These are phyloP conservation scores for Geothlypis trichas DNA, from an alignment of 2,113 vertebrate species.

Conservation along the genomic window DNA sequence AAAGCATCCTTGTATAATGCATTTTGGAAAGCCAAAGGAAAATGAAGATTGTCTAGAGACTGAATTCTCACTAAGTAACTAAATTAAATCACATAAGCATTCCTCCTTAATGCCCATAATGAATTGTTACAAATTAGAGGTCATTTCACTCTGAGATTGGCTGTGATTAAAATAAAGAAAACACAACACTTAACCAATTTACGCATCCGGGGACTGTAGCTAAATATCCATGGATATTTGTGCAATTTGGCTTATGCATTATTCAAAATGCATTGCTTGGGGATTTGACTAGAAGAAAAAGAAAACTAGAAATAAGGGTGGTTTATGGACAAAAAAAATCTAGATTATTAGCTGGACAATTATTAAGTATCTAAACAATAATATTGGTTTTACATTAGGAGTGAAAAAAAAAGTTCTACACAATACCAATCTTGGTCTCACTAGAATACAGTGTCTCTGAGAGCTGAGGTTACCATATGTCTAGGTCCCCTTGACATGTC, in stretches of 20 bases:
- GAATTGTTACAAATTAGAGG: conserved; percentile 36
- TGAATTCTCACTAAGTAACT: conserved; percentile 30
- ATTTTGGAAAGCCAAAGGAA: conserved; percentile 53
- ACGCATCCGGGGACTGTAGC: background rate
- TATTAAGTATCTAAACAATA: background rate
- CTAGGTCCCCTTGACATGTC: background rate
- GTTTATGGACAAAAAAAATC: background rate
- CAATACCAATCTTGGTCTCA: background rate
- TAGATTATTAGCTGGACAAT: background rate
- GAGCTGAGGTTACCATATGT: background rate
- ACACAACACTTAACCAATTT: background rate
- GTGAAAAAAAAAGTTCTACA: background rate
- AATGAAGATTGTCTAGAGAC: conserved; percentile 48
- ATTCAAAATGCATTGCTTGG: background rate
- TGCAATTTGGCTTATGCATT: background rate
- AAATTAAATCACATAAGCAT: conserved; percentile 33
- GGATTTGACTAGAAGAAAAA: background rate
- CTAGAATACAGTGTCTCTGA: background rate
- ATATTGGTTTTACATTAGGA: background rate
- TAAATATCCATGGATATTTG: background rate
- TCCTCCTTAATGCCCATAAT: background rate
- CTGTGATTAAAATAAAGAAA: background rate
- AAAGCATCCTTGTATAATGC: background rate
- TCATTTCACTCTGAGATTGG: conserved; percentile 15
- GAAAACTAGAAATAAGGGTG: background rate